Evolutionary conservation across 2,888 invertebrate genomes (phyloP).

Genomic region (Heliconius ismenius): DNA sequence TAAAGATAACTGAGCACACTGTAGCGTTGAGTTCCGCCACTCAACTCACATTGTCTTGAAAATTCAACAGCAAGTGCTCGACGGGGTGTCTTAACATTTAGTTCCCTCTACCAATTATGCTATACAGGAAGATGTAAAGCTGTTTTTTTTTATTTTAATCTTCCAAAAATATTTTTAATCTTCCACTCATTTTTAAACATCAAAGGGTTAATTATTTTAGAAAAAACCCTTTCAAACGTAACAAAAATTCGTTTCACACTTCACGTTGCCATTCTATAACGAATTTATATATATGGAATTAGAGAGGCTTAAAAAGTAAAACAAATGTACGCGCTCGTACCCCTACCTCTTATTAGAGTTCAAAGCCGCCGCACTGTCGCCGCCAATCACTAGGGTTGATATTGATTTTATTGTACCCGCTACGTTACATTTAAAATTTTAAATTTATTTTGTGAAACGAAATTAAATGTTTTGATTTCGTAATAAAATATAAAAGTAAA

Average conservation of each 20-base stretch:
- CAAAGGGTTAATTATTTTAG: not conserved
- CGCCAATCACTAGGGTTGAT: conserved; percentile 50
- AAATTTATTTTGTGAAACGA: conserved; percentile 1
- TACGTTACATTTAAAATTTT: conserved; percentile 9
- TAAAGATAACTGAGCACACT: too few species aligned
- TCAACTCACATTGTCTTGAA: not conserved
- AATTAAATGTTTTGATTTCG: not conserved
- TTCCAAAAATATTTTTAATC: not conserved
- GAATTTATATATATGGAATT: conserved; percentile 22
- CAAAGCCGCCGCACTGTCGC: conserved; percentile 52
- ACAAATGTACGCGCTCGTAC: conserved; percentile 39
- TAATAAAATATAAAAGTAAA: not conserved
- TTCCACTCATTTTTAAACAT: not conserved
- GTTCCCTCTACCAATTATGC: not conserved
- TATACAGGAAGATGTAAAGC: not conserved
- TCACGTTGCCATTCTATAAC: conserved; percentile 18
- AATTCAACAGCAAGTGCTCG: not conserved
- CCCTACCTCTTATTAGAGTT: conserved; percentile 47
- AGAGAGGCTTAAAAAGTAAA: conserved; percentile 23
- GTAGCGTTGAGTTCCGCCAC: not conserved
- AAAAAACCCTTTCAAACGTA: conserved; percentile 4
- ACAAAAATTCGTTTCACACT: conserved; percentile 25
- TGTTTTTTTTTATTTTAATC: not conserved
- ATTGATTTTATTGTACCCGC: conserved; percentile 46
- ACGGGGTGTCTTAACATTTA: not conserved